Percentiles rank a stretch among this genome's conserved stretches.
Conservation (phyloP, 2,888 invertebrate genomes). For the Erpobdella octoculata region DNA sequence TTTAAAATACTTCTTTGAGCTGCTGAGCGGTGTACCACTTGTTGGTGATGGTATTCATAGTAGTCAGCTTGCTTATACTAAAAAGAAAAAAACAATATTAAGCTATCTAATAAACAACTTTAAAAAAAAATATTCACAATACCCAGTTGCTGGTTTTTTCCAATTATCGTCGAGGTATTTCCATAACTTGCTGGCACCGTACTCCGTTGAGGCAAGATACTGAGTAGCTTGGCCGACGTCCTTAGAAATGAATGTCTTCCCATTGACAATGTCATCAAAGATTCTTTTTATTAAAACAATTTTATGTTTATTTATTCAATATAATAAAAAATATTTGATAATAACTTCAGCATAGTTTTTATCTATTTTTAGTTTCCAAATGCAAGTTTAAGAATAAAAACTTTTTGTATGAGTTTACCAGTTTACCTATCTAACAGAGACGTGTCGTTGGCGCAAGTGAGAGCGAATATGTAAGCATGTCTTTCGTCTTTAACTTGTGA, state of each 20-base stretch:
- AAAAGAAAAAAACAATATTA: too few species aligned
- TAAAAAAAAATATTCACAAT: background rate
- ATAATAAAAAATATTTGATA: background rate
- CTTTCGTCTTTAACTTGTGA: conserved; percentile 23
- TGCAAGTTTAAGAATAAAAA: background rate
- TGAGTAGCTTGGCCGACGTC: conserved; percentile 12
- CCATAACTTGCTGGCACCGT: conserved; percentile 10
- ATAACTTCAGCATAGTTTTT: background rate
- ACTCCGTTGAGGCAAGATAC: conserved; percentile 16
- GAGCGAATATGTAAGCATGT: conserved; percentile 11
- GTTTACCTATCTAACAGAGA: background rate
- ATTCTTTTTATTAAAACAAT: background rate
- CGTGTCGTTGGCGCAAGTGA: background rate
- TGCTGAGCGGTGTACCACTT: background rate
- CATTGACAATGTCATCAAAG: conserved; percentile 1
- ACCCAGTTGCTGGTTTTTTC: background rate
- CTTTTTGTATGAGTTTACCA: background rate
- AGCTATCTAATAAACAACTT: background rate
- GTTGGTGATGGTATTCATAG: conserved; percentile 14
- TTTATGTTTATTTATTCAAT: background rate
- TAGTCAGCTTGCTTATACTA: conserved; percentile 2
- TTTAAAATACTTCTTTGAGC: background rate
- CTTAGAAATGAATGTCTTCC: background rate
- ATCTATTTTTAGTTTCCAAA: background rate
- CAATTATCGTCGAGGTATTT: conserved; percentile 21